A percentile compares a stretch with the other conserved stretches of the same genome.
Evolutionary conservation across 2,888 invertebrate species (phyloP).

Genomic region (Calameuta idolon): DNA sequence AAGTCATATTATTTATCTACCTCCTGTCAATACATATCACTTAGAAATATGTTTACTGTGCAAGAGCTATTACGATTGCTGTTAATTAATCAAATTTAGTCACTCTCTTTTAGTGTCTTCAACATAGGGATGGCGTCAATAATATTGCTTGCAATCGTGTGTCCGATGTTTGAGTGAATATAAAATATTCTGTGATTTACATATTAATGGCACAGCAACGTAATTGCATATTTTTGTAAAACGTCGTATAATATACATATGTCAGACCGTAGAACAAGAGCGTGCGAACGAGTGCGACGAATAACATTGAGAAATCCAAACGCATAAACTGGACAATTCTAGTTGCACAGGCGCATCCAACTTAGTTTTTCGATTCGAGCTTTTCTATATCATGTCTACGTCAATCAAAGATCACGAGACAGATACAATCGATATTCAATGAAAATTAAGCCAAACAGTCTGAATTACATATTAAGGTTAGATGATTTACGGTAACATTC

Average conservation of each 20-base stretch:
- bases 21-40: neutral
- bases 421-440: neutral
- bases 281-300: neutral
- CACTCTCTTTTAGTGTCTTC: neutral
- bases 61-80: neutral
- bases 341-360: neutral
- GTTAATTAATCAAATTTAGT: neutral
- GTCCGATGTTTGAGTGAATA: neutral
- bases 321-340: neutral
- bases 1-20: neutral
- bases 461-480: neutral
- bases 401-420: neutral
- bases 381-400: neutral
- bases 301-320: neutral
- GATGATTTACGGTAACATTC: neutral
- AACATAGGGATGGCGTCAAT: too few species aligned
- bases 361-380: neutral
- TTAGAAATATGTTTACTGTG: neutral
- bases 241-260: too few species aligned
- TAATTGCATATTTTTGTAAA: too few species aligned
- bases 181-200: neutral
- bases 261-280: too few species aligned
- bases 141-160: neutral
- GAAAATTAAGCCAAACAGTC: neutral
- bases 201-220: neutral